Percentiles rank a stretch among this genome's conserved stretches.
These are phyloP conservation scores for Leptopilina clavipes DNA, from an alignment of 1,140 invertebrate genomes.

Conservation along the genomic window DNA sequence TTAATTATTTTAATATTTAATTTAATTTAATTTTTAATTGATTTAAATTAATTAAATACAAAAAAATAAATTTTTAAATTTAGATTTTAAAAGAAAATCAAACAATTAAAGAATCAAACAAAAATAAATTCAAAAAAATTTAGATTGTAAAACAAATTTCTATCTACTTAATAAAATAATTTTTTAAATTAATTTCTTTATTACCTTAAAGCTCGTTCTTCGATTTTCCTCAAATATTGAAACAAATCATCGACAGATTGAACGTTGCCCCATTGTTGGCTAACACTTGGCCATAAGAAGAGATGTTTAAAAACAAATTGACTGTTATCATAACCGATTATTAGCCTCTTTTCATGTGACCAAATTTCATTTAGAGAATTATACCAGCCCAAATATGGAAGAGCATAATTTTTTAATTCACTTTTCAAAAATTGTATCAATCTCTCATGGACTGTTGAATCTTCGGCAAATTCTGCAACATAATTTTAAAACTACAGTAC, in stretches of 20 bases:
- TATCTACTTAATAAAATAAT: too few relatives aligned
- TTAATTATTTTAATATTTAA: too few relatives aligned
- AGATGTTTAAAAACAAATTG: constrained; percentile 56
- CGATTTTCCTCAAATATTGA: constrained; percentile 66
- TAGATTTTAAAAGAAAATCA: too few relatives aligned
- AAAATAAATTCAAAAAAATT: too few relatives aligned
- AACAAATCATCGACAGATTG: constrained; percentile 73
- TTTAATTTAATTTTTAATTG: too few relatives aligned
- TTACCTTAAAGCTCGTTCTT: constrained; percentile 40
- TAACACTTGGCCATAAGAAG: constrained; percentile 71
- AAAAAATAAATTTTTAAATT: too few relatives aligned
- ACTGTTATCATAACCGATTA: constrained; percentile 77
- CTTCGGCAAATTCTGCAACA: constrained; percentile 68
- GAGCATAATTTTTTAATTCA: constrained; percentile 72
- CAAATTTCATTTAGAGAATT: constrained; percentile 75
- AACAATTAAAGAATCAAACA: too few relatives aligned
- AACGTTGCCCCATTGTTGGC: constrained; percentile 79
- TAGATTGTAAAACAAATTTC: too few relatives aligned
- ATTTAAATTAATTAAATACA: too few relatives aligned
- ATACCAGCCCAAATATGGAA: constrained; percentile 72
- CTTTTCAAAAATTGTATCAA: constrained; percentile 72
- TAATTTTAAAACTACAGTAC: neutral
- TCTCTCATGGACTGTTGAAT: constrained; percentile 70
- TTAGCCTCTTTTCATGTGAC: constrained; percentile 73
- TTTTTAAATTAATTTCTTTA: too few relatives aligned